Evolutionary conservation across 2,888 invertebrate species (phyloP).

Genomic region (Hirtodrosophila confusa): DNA sequence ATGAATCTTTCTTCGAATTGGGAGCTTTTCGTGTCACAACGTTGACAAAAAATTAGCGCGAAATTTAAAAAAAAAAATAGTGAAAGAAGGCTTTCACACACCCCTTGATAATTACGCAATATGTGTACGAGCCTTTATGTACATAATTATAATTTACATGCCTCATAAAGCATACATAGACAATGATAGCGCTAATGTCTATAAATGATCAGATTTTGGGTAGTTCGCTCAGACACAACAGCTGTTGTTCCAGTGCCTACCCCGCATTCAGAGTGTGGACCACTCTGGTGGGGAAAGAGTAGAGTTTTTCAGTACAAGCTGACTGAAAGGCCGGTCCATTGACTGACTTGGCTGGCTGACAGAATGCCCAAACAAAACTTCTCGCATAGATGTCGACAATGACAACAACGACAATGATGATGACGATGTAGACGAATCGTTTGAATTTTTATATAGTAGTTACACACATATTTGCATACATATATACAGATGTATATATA

Average conservation of each 20-base stretch:
- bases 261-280: slow-evolving; percentile 19
- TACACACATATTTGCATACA: slow-evolving; percentile 1
- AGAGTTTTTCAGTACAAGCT: slow-evolving; percentile 29
- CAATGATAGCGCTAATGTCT: neutral
- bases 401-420: slow-evolving; percentile 18
- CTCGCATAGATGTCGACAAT: slow-evolving; percentile 44
- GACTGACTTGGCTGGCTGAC: slow-evolving; percentile 38
- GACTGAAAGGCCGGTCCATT: slow-evolving; percentile 50
- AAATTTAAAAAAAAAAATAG: no score
- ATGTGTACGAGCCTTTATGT: no score
- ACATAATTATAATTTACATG: no score
- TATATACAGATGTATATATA: slow-evolving; percentile 1
- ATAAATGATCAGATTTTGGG: slow-evolving; percentile 41
- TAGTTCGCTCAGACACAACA: slow-evolving; percentile 19
- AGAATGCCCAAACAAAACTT: slow-evolving; percentile 64
- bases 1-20: no score
- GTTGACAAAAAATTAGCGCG: no score
- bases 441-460: slow-evolving; percentile 16
- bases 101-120: no score
- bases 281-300: slow-evolving; percentile 35
- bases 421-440: slow-evolving; percentile 32
- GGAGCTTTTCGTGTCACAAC: no score
- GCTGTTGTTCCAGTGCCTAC: slow-evolving; percentile 39
- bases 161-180: no score
- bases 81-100: no score